Evolutionary conservation across 2,797 vertebrate genomes (phyloP).

Genomic region (Sylvia borin): DNA sequence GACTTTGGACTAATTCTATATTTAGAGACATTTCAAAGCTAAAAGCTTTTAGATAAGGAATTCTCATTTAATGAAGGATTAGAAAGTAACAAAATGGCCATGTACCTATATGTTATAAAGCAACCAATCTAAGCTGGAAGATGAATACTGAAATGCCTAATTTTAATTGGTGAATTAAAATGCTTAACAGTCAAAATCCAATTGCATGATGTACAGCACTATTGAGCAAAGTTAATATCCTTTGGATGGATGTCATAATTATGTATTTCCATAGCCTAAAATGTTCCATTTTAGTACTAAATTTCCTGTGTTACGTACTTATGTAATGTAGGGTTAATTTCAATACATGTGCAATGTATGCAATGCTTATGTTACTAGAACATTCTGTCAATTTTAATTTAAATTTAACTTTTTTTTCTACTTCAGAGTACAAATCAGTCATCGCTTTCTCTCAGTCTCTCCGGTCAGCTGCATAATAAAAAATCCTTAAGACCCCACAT

Average conservation of each 20-base stretch:
- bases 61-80: slow-evolving; percentile 3
- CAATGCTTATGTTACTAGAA: not conserved
- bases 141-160: not conserved
- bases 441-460: not conserved
- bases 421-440: not conserved
- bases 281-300: not conserved
- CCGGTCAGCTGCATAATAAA: not conserved
- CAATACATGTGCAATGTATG: not conserved
- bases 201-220: not conserved
- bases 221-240: not conserved
- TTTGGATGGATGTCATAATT: not conserved
- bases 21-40: slow-evolving; percentile 26
- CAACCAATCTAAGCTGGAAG: not conserved
- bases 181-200: not conserved
- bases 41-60: not conserved
- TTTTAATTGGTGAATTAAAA: slow-evolving; percentile 9
- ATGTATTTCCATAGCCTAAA: not conserved
- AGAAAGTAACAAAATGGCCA: not conserved
- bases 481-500: not conserved
- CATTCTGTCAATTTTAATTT: not conserved
- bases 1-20: not conserved
- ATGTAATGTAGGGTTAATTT: not conserved
- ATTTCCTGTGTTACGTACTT: not conserved
- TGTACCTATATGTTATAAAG: not conserved
- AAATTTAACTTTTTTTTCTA: not conserved